Conservation (phyloP, 30 jellyfish, hydroid and myxozoan genomes). For the Sanderia malayensis region DNA sequence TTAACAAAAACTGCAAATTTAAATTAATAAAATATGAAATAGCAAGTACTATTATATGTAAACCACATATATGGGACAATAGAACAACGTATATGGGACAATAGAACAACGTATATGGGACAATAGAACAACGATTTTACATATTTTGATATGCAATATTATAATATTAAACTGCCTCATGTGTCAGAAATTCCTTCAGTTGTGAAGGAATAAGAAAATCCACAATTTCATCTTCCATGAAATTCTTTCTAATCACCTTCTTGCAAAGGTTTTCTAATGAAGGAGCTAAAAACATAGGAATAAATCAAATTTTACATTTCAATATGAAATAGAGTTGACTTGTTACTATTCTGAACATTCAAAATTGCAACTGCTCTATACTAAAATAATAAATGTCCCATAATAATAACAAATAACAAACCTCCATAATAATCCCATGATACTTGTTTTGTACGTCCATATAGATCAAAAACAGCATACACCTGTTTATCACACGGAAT, state of each 20-base stretch:
- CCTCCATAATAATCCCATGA: conserved; percentile 70
- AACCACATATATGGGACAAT: no score
- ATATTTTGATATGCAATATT: conserved; percentile 7
- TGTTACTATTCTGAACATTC: no score
- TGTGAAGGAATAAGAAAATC: conserved; percentile 40
- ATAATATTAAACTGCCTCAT: no score
- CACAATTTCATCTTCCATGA: conserved; percentile 38
- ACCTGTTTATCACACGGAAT: conserved; percentile 58
- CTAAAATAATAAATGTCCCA: not conserved
- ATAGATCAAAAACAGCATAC: conserved; percentile 69
- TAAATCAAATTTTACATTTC: not conserved
- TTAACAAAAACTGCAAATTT: no score
- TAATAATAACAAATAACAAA: not conserved
- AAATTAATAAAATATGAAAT: no score
- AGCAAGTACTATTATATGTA: no score
- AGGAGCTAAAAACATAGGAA: conserved; percentile 40
- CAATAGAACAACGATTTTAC: no score
- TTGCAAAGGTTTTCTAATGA: conserved; percentile 52
- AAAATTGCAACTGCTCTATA: no score
- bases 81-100: no score
- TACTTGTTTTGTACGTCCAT: conserved; percentile 70
- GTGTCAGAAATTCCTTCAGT: conserved; percentile 34
- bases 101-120: no score
- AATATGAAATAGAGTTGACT: no score
- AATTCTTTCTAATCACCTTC: conserved; percentile 6